Conservation (phyloP, 1,140 invertebrate genomes). For the Philaenus spumarius region DNA sequence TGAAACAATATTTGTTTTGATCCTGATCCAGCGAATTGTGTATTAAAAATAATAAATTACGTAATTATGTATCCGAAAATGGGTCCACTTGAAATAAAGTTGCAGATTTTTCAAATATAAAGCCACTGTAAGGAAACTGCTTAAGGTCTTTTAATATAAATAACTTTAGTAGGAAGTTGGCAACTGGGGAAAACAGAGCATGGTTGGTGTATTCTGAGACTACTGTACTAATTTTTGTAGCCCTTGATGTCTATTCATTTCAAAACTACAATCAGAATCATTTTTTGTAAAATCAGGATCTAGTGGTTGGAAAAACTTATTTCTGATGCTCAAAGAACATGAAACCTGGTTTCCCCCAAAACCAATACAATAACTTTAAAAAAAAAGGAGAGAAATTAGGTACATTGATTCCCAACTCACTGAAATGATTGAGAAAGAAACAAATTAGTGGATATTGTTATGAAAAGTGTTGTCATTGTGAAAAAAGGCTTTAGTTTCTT, state of each 20-base stretch:
- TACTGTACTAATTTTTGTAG: not conserved
- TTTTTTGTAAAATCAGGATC: slow-evolving; percentile 3
- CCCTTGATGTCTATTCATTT: slow-evolving; percentile 1
- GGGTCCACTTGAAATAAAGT: slow-evolving; percentile 7
- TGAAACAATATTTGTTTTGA: slow-evolving; percentile 9
- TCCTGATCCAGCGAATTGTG: slow-evolving; percentile 8
- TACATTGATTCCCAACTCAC: too few relatives aligned
- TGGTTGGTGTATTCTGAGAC: slow-evolving; percentile 3
- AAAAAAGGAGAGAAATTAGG: too few relatives aligned
- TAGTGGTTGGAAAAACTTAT: too few relatives aligned
- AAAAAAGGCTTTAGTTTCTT: too few relatives aligned
- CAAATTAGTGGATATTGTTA: too few relatives aligned
- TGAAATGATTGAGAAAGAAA: too few relatives aligned
- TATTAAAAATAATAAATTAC: slow-evolving; percentile 8
- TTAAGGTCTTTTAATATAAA: not conserved
- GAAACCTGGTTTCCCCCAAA: too few relatives aligned
- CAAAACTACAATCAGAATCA: not conserved
- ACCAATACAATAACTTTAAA: too few relatives aligned
- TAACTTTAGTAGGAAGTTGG: slow-evolving; percentile 2
- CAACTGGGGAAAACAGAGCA: slow-evolving; percentile 6
- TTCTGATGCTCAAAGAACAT: too few relatives aligned
- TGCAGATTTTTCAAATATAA: slow-evolving; percentile 3
- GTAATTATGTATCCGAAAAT: slow-evolving; percentile 8
- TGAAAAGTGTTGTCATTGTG: too few relatives aligned
- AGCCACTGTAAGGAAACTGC: not conserved